These are phyloP conservation scores for Teleogryllus oceanicus DNA, from an alignment of 2,888 invertebrate species.

Conservation along the genomic window DNA sequence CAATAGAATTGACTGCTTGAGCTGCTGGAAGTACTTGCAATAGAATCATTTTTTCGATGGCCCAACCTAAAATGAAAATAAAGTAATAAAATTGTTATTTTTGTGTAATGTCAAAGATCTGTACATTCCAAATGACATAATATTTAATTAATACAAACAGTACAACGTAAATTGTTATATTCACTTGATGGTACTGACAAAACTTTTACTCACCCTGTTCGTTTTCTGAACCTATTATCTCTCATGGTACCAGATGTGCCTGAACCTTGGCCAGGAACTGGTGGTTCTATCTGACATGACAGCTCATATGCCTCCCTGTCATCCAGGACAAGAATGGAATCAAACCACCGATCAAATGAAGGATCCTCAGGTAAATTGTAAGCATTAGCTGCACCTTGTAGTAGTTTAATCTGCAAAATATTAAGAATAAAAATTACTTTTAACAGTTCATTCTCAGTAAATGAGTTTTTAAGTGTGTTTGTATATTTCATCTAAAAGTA, in stretches of 20 bases:
- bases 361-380: conserved; percentile 84
- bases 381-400: conserved; percentile 95
- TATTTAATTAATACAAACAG: neutral
- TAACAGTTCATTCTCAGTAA: neutral
- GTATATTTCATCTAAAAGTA: neutral
- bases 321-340: conserved; percentile 82
- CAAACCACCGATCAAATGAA: conserved; percentile 93
- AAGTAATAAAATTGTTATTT: neutral
- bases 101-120: too few species aligned
- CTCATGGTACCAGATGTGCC: conserved; percentile 34
- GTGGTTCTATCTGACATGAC: conserved; percentile 84
- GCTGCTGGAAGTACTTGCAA: conserved; percentile 83
- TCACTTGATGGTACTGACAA: neutral
- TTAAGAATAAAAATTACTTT: neutral
- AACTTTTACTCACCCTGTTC: conserved; percentile 38
- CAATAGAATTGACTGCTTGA: conserved; percentile 76
- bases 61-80: conserved; percentile 48
- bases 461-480: neutral
- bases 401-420: conserved; percentile 70
- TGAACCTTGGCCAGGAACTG: conserved; percentile 44
- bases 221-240: conserved; percentile 39
- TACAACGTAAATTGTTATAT: neutral
- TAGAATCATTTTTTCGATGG: conserved; percentile 89
- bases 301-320: conserved; percentile 88
- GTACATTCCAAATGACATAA: too few species aligned